These are phyloP conservation scores for Pangasius sanitwongsei DNA, from an alignment of 2,797 vertebrate species.

Conservation along the genomic window DNA sequence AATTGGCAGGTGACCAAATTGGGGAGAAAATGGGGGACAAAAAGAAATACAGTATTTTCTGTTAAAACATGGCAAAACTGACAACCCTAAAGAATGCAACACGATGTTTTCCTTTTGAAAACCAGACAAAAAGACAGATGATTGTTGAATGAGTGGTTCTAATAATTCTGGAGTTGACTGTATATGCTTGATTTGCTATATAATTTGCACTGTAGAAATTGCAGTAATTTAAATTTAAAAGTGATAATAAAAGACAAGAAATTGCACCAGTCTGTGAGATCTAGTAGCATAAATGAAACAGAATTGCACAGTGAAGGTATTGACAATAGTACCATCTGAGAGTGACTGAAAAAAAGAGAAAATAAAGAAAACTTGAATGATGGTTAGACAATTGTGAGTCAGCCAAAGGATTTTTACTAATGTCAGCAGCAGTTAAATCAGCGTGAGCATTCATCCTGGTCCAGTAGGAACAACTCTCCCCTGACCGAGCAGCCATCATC, in stretches of 20 bases:
- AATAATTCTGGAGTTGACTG: not conserved
- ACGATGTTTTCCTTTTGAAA: not conserved
- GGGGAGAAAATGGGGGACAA: not conserved
- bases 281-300: not conserved
- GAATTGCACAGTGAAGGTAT: not conserved
- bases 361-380: not conserved
- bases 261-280: not conserved
- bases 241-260: not conserved
- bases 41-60: not conserved
- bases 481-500: not conserved
- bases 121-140: no score
- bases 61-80: not conserved
- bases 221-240: no score
- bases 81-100: not conserved
- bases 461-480: not conserved
- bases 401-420: not conserved
- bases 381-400: conserved; percentile 4
- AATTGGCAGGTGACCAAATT: not conserved
- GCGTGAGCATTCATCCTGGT: no score
- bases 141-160: not conserved
- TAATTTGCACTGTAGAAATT: no score
- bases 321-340: not conserved
- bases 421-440: no score
- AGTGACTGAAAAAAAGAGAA: not conserved
- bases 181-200: not conserved